phyloP scores from a whole-genome alignment of 2,113 vertebrate species.

The Cettia cetti region DNA sequence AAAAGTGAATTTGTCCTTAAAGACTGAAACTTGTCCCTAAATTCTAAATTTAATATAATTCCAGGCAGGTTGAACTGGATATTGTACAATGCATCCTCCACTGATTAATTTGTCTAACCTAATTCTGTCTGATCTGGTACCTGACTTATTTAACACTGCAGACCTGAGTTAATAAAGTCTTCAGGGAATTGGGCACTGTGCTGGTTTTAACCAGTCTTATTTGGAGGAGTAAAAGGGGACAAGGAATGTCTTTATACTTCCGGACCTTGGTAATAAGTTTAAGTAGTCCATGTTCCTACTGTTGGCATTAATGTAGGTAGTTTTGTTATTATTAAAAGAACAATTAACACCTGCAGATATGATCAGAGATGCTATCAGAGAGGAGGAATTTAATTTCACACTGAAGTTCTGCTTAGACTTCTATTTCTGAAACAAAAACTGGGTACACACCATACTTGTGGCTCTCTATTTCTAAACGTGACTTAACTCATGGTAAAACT shows the following conservation, averaged over 20 bases:
- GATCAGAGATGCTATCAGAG: slow-evolving; percentile 45
- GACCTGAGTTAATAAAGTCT: slow-evolving; percentile 40
- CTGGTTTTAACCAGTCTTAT: slow-evolving; percentile 50
- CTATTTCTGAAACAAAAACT: neutral
- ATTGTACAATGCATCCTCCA: slow-evolving; percentile 39
- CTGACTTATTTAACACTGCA: slow-evolving; percentile 52
- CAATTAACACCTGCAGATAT: slow-evolving; percentile 63
- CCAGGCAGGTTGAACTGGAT: neutral
- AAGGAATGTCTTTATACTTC: slow-evolving; percentile 26
- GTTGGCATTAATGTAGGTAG: slow-evolving; percentile 62
- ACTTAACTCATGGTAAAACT: neutral
- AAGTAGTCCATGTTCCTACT: neutral
- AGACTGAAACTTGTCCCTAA: neutral
- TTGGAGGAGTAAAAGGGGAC: slow-evolving; percentile 44
- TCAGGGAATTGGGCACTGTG: slow-evolving; percentile 45
- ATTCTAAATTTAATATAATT: neutral
- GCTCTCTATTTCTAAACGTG: neutral
- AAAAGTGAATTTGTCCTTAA: neutral
- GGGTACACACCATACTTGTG: neutral
- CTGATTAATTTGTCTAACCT: slow-evolving; percentile 70
- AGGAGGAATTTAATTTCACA: slow-evolving; percentile 7
- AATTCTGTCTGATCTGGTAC: slow-evolving; percentile 27
- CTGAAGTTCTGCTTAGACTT: neutral
- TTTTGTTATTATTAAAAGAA: slow-evolving; percentile 65
- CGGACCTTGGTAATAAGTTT: slow-evolving; percentile 40